These are phyloP conservation scores for Tipula confusa DNA, from an alignment of 2,888 invertebrate genomes.

Conservation along the genomic window DNA sequence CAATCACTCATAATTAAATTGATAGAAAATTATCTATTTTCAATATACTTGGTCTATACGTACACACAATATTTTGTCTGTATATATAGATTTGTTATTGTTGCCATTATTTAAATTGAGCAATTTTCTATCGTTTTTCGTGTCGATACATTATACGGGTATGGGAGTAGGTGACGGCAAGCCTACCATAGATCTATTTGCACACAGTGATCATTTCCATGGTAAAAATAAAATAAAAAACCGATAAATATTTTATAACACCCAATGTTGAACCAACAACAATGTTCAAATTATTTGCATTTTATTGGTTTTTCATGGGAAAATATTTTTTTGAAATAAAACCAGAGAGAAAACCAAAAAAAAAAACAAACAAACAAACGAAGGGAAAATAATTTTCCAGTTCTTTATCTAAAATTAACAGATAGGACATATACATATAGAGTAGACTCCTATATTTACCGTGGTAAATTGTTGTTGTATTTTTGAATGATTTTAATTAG, in stretches of 20 bases:
- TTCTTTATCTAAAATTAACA: slow-evolving; percentile 20
- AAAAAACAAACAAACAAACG: not conserved
- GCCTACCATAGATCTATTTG: not conserved
- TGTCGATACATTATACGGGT: not conserved
- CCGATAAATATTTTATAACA: slow-evolving; percentile 9
- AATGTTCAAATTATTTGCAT: slow-evolving; percentile 3
- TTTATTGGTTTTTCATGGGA: not conserved
- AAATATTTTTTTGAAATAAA: not conserved
- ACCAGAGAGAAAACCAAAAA: not conserved
- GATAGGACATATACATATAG: not conserved
- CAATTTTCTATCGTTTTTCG: not conserved
- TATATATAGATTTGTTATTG: not conserved
- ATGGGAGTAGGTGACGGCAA: no score
- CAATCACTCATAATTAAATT: slow-evolving; percentile 20
- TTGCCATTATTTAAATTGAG: not conserved
- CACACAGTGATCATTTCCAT: not conserved
- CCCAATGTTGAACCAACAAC: slow-evolving; percentile 12
- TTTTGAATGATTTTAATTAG: slow-evolving; percentile 14
- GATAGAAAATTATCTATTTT: not conserved
- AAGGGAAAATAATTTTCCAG: slow-evolving; percentile 3
- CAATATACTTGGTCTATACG: not conserved
- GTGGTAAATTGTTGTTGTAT: not conserved
- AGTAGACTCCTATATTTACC: not conserved
- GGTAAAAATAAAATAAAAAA: not conserved
- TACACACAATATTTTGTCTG: not conserved